Evolutionary conservation across 2,888 invertebrate genomes (phyloP), one percentile per base, ranked within the genome.

Genomic region (Myathropa florea): DNA sequence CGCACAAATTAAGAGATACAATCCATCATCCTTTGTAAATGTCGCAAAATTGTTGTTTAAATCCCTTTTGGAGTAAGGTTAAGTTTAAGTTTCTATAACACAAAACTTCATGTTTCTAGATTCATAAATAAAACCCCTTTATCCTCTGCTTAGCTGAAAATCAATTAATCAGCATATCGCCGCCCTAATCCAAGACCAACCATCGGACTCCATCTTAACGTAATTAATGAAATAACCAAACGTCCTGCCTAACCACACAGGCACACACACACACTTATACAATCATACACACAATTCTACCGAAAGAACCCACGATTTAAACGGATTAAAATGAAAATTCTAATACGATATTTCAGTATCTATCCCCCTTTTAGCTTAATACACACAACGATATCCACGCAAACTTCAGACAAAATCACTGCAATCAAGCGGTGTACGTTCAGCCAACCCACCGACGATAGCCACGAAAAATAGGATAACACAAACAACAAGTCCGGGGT

Each of bases 321-420:
- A 82, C 63, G 82, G 85, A 85, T 85, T 85, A 85, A 82, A 82
- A 59, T 28, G 68, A 64, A 77, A 61, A 63, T 53, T 65, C 72
- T 76, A 84, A 81, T 79, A 71, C 60, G 64, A 81, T 75, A 70
- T 67, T 46, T 46, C 46, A 46, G 46, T 46, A 46, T 46, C 46
- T 18, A 46, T 46, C 46, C 46, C 33, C 46, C 46, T 18, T 46
- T 18, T n/a, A 14, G 39, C 39, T 39, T 39, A 39, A 39, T 46
- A 46, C 33, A 0, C 33, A 33, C 18, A 46, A 7, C n/a, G 18
- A 6, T 18, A 7, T 18, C 18, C n/a, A 46, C 46, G 46, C 46
- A 46, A 46, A 46, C 46, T 46, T 46, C 46, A 18, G 46, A 18
- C 46, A 18, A 46, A 46, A 18, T 46, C 46, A 46, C 7, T 46